These are phyloP conservation scores for Malurus alboscapulatus DNA, from an alignment of 2,113 vertebrate species.

Conservation along the genomic window DNA sequence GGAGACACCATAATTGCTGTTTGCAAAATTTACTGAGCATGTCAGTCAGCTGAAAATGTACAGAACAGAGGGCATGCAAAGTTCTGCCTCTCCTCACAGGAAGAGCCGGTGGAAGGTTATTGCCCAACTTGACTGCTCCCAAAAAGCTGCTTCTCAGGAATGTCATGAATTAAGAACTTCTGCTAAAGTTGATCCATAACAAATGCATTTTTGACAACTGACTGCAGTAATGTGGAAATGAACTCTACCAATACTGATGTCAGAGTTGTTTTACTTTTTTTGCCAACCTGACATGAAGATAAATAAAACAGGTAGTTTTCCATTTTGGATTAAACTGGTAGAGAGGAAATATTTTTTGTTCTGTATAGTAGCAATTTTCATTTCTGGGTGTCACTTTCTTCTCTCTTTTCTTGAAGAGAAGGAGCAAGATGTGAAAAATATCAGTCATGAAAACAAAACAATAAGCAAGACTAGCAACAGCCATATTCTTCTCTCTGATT, in stretches of 20 bases:
- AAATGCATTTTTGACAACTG: background rate
- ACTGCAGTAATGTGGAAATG: background rate
- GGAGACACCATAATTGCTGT: background rate
- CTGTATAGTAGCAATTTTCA: background rate
- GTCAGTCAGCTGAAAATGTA: background rate
- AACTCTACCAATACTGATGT: background rate
- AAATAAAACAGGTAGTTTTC: background rate
- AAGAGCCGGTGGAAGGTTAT: background rate
- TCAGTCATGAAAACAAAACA: background rate
- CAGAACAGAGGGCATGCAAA: background rate
- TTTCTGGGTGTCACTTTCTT: background rate
- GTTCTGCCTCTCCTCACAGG: background rate
- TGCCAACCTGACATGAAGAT: background rate
- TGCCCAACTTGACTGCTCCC: background rate
- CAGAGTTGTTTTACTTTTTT: background rate
- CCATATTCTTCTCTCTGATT: background rate
- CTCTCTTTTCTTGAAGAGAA: background rate
- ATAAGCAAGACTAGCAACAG: background rate
- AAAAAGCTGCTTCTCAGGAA: background rate
- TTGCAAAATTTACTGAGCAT: background rate
- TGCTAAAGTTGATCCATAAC: background rate
- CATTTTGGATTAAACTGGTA: background rate
- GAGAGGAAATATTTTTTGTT: background rate
- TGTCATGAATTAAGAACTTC: background rate
- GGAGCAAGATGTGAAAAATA: background rate